Evolutionary conservation across 2,888 invertebrate genomes (phyloP).

Genomic region (Polymixis lichenea): DNA sequence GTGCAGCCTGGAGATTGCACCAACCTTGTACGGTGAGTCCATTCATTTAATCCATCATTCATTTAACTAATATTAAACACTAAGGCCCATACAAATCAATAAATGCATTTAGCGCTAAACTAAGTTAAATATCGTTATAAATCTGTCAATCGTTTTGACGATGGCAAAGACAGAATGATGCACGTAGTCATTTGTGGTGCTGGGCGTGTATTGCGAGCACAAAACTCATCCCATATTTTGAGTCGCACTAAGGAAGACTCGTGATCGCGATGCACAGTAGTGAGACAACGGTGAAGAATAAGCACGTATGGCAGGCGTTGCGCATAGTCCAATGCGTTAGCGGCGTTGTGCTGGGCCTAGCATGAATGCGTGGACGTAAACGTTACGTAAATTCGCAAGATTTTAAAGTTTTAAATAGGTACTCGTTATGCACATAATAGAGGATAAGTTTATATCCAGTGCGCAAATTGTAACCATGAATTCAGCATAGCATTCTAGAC

Average conservation of each 20-base stretch:
- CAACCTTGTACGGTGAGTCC: slow-evolving; percentile 92
- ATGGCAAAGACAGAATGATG: background rate
- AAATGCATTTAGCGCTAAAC: background rate
- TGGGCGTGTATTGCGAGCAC: background rate
- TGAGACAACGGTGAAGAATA: no score
- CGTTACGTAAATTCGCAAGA: background rate
- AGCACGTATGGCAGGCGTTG: no score
- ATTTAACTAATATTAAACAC: background rate
- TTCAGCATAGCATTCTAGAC: no score
- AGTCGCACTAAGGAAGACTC: background rate
- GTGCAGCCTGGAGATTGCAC: slow-evolving; percentile 90
- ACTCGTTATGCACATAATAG: background rate
- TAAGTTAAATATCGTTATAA: no score
- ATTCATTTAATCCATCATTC: background rate
- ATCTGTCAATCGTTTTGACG: background rate
- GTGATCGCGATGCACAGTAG: background rate
- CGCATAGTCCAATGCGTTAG: background rate
- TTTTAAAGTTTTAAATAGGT: background rate
- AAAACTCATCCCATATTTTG: background rate
- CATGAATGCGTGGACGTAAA: background rate
- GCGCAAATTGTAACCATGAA: no score
- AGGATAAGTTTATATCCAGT: no score
- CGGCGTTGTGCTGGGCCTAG: background rate
- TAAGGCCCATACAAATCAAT: background rate
- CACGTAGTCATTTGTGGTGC: background rate